These are phyloP conservation scores for Cydia amplana DNA, from an alignment of 1,140 invertebrate genomes.

Conservation along the genomic window DNA sequence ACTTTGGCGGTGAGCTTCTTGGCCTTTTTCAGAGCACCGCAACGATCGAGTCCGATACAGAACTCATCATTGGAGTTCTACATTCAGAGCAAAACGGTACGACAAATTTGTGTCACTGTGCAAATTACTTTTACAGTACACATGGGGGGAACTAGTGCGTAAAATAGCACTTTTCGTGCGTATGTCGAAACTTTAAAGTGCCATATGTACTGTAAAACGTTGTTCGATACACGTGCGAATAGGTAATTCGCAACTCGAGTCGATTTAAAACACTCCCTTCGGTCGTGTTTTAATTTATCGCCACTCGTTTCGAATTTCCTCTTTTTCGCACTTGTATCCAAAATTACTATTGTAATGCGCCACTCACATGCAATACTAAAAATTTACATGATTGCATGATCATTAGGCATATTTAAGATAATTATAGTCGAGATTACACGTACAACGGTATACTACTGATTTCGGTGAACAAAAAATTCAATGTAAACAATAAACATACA, in stretches of 20 bases:
- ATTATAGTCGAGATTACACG: slow-evolving; percentile 49
- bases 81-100: slow-evolving; percentile 21
- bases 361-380: slow-evolving; percentile 43
- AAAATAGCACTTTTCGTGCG: no score
- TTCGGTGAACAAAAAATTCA: slow-evolving; percentile 48
- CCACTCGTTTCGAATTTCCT: no score
- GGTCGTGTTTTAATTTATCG: no score
- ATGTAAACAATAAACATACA: slow-evolving; percentile 46
- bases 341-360: slow-evolving; percentile 41
- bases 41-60: slow-evolving; percentile 32
- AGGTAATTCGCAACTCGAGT: no score
- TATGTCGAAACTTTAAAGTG: no score
- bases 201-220: no score
- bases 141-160: no score
- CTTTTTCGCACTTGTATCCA: no score
- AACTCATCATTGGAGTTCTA: slow-evolving; percentile 32
- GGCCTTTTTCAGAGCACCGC: slow-evolving; percentile 43
- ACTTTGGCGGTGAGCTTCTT: slow-evolving; percentile 39
- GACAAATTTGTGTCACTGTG: slow-evolving; percentile 33
- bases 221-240: no score
- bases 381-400: slow-evolving; percentile 36
- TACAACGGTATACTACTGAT: slow-evolving; percentile 46
- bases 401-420: slow-evolving; percentile 39
- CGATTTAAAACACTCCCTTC: no score
- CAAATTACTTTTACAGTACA: slow-evolving; percentile 37